Conservation (phyloP, 2,888 invertebrate species). For the Mesoligia furuncula region DNA sequence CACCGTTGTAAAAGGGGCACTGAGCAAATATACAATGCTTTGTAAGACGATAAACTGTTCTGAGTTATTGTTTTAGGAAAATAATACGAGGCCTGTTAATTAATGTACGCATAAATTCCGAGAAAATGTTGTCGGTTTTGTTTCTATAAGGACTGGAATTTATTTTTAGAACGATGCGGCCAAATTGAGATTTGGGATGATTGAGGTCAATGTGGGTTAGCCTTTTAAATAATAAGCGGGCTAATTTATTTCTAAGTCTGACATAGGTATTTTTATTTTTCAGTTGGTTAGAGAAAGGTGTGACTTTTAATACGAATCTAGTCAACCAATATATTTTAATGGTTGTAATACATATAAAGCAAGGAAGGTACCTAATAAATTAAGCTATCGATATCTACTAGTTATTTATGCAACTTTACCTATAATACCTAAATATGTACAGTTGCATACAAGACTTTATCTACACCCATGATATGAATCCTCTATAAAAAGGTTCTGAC, state of each 20-base stretch:
- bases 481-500: no score
- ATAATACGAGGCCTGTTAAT: constrained; percentile 41
- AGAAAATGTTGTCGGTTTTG: constrained; percentile 27
- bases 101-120: constrained; percentile 45
- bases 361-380: constrained; percentile 35
- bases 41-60: constrained; percentile 51
- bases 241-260: constrained; percentile 19
- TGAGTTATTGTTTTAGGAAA: constrained; percentile 50
- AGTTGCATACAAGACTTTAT: no score
- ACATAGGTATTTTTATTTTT: constrained; percentile 9
- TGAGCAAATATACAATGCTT: constrained; percentile 58
- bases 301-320: constrained; percentile 21
- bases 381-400: not conserved
- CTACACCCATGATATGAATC: no score
- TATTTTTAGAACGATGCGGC: constrained; percentile 24
- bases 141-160: not conserved
- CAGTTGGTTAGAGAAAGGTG: not conserved
- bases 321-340: constrained; percentile 12
- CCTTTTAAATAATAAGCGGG: constrained; percentile 21
- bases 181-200: constrained; percentile 18
- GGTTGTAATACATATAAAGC: constrained; percentile 16
- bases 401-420: no score
- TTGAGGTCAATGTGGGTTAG: constrained; percentile 3
- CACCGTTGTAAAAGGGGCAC: constrained; percentile 52
- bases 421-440: no score